Evolutionary conservation across 2,797 vertebrate genomes (phyloP).

Genomic region (Cheirogaleus major): DNA sequence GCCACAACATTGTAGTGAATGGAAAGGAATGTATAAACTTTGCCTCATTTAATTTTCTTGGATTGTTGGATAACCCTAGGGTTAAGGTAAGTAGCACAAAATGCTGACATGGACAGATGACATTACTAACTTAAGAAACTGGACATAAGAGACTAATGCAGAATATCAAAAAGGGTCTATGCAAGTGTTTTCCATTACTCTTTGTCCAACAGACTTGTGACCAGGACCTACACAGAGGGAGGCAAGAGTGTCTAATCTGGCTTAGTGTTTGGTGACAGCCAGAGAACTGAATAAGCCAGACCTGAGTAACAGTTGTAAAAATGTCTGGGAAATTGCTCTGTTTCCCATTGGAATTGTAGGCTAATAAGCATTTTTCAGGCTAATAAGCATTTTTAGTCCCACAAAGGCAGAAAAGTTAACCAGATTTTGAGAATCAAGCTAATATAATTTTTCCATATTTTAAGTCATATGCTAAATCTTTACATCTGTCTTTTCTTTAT

Average conservation of each 20-base stretch:
- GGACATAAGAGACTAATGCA: neutral
- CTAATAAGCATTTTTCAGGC: neutral
- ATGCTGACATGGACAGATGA: neutral
- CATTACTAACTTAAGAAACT: neutral
- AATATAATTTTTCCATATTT: neutral
- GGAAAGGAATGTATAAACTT: conserved; percentile 97
- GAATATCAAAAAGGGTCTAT: neutral
- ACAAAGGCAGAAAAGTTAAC: neutral
- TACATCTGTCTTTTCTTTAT: neutral
- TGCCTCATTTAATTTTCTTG: conserved; percentile 98
- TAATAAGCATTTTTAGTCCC: neutral
- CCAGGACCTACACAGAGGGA: neutral
- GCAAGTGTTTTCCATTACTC: neutral
- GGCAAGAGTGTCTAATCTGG: neutral
- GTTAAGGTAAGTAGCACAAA: conserved; percentile 92
- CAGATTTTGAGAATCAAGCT: neutral
- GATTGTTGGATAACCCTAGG: conserved; percentile 93
- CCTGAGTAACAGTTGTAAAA: neutral
- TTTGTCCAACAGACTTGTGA: neutral
- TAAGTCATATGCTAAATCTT: neutral
- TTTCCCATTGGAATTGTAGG: neutral
- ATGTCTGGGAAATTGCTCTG: neutral
- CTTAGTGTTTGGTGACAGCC: neutral
- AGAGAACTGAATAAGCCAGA: neutral
- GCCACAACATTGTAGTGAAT: conserved; percentile 94